Base-by-base conservation (phyloP, 2,113 vertebrate species). In the Xenus cinereus region DNA sequence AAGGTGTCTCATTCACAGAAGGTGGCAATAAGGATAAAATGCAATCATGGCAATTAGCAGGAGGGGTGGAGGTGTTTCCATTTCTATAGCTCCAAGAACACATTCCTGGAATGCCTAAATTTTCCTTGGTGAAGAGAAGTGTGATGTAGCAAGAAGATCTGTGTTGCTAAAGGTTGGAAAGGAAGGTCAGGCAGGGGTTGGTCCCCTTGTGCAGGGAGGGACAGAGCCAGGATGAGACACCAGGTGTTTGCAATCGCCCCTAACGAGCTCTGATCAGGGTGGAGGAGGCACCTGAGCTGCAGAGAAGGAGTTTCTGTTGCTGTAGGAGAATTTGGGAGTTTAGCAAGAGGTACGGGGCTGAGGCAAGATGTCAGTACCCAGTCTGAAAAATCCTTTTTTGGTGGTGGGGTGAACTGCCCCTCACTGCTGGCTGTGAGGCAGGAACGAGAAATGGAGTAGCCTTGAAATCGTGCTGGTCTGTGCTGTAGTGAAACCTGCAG, bases 381-480 rank as follows among this genome's bases (percentile, higher is more conserved):
- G 5, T 35, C 5, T 32, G 3, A 7, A 86, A 86, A 80, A 30
- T 19, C 13, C 14, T 82, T 78, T 75, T 12, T 56, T 74, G 7
- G 18, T 3, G 12, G 13, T 8, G 32, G 13, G 30, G 14, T 24
- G 14, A 48, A 3, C 27, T 66, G 3, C 33, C 7, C 5, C 5
- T 60, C 9, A 0, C 20, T 62, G 46, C 37, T 19, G 12, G 57
- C 37, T 62, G 30, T n/a, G 39, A 67, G 64, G 7, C 8, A 24
- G 17, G 4, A 6, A 62, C 56, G 50, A 37, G 28, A 21, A 59
- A n/a, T 7, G 37, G 27, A 54, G 26, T 30, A 48, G 14, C 6
- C 39, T 80, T 19, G 59, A 33, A 41, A 14, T 6, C 0, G 3
- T 56, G 63, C 7, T 14, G 11, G 3, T 10, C 27, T n/a, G 59